Base-by-base conservation (phyloP, 2,113 vertebrate species). In the Catagonus wagneri region DNA sequence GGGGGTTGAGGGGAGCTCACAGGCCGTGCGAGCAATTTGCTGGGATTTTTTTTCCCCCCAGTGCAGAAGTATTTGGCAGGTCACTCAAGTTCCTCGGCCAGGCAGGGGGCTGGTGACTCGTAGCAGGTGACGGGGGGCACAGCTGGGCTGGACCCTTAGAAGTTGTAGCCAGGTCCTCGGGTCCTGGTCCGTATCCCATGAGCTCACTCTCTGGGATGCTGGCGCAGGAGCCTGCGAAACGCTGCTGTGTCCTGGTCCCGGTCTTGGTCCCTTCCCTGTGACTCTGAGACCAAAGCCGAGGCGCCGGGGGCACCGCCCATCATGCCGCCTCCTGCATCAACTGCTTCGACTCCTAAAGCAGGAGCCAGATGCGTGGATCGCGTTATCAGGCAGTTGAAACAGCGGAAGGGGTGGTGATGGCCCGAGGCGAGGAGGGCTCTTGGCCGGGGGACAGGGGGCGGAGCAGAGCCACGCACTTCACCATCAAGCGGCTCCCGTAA, bases 401-500 rank as follows among this genome's bases (percentile, higher is more conserved):
- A 97, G 93, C 74, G 27, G 96, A 85, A 97, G 97, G 78, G 95
- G 96, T 81, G 95, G 80, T 96, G 92, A 86, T 96, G 95, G 97
- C 96, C 96, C 61, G 89, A 97, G 78, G 81, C 76, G 65, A 69
- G 89, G 96, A 96, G 95, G 98, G 97, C 98, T 81, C 84, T 80
- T 94, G 93, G 98, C 97, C 97, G 97, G 87, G 52, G 56, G 0
- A 7, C 89, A 84, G 96, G 96, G 97, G 97, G 90, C 83, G 39
- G 97, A 97, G 96, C 95, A 65, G 98, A 98, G 96, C 97, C 94
- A 97, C 96, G 65, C 90, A 71, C 98, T 98, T 98, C 98, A 98
- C 96, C 83, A 94, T 97, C 97, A 97, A 92, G 97, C 95, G 96
- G 36, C 96, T 97, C 95, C 97, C 97, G 96, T 98, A 99, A 99